Evolutionary conservation across 2,888 invertebrate species (phyloP).

Genomic region (Drosophila aldrichi): DNA sequence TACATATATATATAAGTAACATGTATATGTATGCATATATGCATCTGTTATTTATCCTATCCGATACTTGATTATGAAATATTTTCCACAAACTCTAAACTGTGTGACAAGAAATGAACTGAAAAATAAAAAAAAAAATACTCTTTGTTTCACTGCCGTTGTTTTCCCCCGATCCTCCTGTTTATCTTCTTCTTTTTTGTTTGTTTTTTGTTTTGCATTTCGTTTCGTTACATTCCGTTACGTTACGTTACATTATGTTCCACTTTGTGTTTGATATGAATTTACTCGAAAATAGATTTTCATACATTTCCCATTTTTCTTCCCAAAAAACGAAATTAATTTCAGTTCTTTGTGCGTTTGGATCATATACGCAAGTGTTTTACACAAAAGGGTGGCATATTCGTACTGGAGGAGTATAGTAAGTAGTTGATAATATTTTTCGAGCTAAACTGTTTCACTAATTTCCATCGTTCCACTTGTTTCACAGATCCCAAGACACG

Average conservation of each 20-base stretch:
- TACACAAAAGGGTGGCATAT: conserved; percentile 99
- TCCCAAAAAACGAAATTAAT: conserved; percentile 76
- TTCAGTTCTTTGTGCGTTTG: conserved; percentile 99
- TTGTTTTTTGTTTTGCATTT: conserved; percentile 32
- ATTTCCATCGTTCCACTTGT: background rate
- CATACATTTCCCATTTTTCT: conserved; percentile 5
- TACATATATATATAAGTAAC: background rate
- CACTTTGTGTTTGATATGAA: conserved; percentile 11
- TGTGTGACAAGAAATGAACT: conserved; percentile 21
- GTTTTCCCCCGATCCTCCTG: conserved; percentile 8
- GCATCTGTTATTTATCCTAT: conserved; percentile 7
- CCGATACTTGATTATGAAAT: conserved; percentile 17
- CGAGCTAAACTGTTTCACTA: background rate
- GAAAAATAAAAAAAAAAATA: background rate
- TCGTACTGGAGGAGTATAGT: conserved; percentile 99
- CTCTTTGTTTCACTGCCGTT: conserved; percentile 16
- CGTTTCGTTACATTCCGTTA: conserved; percentile 45
- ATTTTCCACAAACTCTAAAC: conserved; percentile 28
- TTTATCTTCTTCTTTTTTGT: conserved; percentile 34
- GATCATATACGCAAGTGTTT: conserved; percentile 99
- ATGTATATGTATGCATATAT: conserved; percentile 11
- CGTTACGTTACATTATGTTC: conserved; percentile 28
- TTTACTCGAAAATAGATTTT: conserved; percentile 9
- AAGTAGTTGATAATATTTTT: conserved; percentile 86
- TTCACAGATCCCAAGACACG: conserved; percentile 97